Evolutionary conservation across 2,797 vertebrate genomes (phyloP), one percentile per base, ranked within the genome.

Genomic region (Philypnodon macrostomus): DNA sequence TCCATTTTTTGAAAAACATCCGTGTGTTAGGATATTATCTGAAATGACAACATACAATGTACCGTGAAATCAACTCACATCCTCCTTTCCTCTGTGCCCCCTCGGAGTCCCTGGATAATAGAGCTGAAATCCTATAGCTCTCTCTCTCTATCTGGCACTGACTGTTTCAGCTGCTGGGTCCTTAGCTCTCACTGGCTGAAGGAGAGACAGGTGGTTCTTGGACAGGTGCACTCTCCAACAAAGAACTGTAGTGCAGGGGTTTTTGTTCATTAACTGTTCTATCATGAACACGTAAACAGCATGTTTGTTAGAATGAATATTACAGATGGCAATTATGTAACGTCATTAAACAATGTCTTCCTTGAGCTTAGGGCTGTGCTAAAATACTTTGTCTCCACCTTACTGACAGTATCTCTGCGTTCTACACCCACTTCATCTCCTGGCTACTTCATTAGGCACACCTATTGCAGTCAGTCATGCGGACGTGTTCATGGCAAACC

Each of bases 201-300:
- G n/a, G n/a, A n/a, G n/a, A 52, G 74, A 81, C 83, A 87, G 81
- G 81, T 85, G 80, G 52, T 44, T 32, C 44, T 52, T 29, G 51
- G 67, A 75, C 83, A 87, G 82, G 82, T 83, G 84, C 71, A 34
- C 21, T 6, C 32, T 42, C 31, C 36, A 61, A 77, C 75, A 80
- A 85, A 78, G 50, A 47, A 37, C 30, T 48, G 30, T 49, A 60
- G 60, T 75, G 7, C 26, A 16, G 18, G 46, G 54, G 27, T 52
- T 47, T 24, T 27, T 31, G n/a, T 40, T 13, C 14, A 5, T 2
- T n/a, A 4, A 16, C 11, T 24, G 7, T 16, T 23, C 12, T n/a
- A n/a, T n/a, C 1, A 0, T n/a, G 29, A 17, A 17, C 7, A 10
- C 41, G 5, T 32, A 15, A 13, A 33, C n/a, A n/a, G n/a, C n/a